Evolutionary conservation across 2,113 vertebrate genomes (phyloP).

Genomic region (Planiliza haematocheilus): DNA sequence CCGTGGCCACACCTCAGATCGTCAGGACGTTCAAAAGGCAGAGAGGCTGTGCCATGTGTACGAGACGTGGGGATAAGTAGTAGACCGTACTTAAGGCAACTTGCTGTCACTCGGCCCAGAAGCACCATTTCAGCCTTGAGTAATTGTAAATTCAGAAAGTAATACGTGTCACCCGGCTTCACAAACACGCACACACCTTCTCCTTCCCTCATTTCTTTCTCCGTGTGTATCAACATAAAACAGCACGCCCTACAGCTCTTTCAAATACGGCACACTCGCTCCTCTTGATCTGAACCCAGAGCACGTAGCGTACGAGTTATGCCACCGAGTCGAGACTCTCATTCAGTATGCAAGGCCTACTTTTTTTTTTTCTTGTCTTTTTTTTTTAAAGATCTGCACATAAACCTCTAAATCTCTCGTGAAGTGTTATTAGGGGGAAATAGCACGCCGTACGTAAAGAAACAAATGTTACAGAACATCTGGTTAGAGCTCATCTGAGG

Average conservation of each 20-base stretch:
- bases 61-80: constrained; percentile 28
- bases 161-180: constrained; percentile 52
- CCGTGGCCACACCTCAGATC: constrained; percentile 10
- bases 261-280: constrained; percentile 62
- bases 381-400: constrained; percentile 45
- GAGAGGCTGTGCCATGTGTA: constrained; percentile 17
- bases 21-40: constrained; percentile 27
- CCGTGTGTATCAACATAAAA: constrained; percentile 70
- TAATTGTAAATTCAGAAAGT: constrained; percentile 66
- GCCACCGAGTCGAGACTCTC: constrained; percentile 66
- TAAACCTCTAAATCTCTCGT: constrained; percentile 73
- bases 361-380: constrained; percentile 27
- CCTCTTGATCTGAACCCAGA: constrained; percentile 68
- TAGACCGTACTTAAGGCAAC: constrained; percentile 51
- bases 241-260: constrained; percentile 71
- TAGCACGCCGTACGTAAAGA: constrained; percentile 54
- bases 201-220: constrained; percentile 35
- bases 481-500: constrained; percentile 66
- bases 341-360: constrained; percentile 62
- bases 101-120: constrained; percentile 55
- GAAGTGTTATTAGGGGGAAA: constrained; percentile 71
- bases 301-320: constrained; percentile 70
- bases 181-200: constrained; percentile 46
- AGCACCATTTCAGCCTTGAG: constrained; percentile 64
- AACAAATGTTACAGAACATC: constrained; percentile 74